Evolutionary conservation across 1,140 invertebrate genomes (phyloP), one percentile per base, ranked within the genome.

Genomic region (Procambarus clarkii): DNA sequence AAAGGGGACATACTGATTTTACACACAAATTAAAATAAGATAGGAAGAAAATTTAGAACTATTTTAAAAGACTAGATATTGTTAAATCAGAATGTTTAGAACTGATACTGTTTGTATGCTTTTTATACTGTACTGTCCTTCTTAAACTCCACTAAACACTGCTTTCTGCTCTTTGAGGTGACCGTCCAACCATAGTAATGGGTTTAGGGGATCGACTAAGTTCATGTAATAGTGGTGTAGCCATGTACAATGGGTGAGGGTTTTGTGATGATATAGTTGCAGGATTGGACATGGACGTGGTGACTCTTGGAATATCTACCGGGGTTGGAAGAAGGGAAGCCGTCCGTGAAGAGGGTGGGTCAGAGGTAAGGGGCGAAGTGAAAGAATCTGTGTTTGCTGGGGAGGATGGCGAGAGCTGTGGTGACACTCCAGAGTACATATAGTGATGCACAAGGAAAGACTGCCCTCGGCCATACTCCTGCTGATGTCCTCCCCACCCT

Each of bases 391-490:
- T 86, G 82, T 81, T 88, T 46, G 88, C 89, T 74, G 83, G 89
- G 50, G 78, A 88, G 24, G 84, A 83, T 45, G 85, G 90, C 48
- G 85, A 88, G n/a, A 87, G 85, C 74, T 80, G 81, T 21, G 91
- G 93, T n/a, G 88, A 92, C 46, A 81, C 91, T 58, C 92, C 86
- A 46, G 86, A 83, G 76, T 94, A 94, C 69, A 82, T 91, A 85
- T 94, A 94, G 77, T 93, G 93, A 15, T 93, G 93, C 0, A 93
- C 83, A 45, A 93, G 92, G 9, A 92, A 88, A 4, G 91, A 64
- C 2, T 92, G 92, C 13, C 93, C 93, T 7, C 93, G 92, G 46
- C 94, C 94, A 76, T 94, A 93, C 83, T 94, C 93, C 91, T 94
- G 94, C 79, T 93, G 93, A 0, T 93, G 92, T 80, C 93, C 93